phyloP scores from a whole-genome alignment of 2,113 vertebrate genomes.

The Aldabrachelys gigantea region DNA sequence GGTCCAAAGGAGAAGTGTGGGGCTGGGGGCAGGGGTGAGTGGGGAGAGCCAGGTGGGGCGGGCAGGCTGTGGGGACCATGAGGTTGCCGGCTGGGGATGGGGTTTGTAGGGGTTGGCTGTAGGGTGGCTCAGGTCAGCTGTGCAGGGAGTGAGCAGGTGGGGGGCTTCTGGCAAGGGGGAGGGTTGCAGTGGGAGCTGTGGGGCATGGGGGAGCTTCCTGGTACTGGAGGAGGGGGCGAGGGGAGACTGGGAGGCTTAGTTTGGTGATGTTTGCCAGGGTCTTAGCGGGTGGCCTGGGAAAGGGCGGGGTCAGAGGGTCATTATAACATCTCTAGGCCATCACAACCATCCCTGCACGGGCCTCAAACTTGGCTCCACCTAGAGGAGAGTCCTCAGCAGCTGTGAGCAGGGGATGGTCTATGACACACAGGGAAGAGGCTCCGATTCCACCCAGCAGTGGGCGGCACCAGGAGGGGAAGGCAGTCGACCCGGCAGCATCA shows the following conservation, averaged over 20 bases:
- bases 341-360: not conserved
- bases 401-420: not conserved
- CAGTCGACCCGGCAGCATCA: not conserved
- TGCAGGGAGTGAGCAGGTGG: too few relatives aligned
- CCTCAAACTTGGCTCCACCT: not conserved
- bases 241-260: not conserved
- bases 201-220: not conserved
- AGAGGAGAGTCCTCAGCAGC: not conserved
- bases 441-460: not conserved
- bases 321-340: not conserved
- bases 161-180: not conserved
- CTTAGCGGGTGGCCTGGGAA: too few relatives aligned
- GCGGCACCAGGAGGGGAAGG: too few relatives aligned
- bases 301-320: not conserved
- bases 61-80: not conserved
- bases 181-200: not conserved
- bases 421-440: not conserved
- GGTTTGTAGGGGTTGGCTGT: too few relatives aligned
- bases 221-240: not conserved
- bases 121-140: too few relatives aligned
- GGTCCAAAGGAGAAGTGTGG: too few relatives aligned
- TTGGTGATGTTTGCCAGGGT: not conserved
- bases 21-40: rapidly evolving
- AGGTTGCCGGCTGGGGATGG: too few relatives aligned
- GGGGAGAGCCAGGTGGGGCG: not conserved